phyloP scores from a whole-genome alignment of 2,888 invertebrate genomes.

The Brenthis hecate region DNA sequence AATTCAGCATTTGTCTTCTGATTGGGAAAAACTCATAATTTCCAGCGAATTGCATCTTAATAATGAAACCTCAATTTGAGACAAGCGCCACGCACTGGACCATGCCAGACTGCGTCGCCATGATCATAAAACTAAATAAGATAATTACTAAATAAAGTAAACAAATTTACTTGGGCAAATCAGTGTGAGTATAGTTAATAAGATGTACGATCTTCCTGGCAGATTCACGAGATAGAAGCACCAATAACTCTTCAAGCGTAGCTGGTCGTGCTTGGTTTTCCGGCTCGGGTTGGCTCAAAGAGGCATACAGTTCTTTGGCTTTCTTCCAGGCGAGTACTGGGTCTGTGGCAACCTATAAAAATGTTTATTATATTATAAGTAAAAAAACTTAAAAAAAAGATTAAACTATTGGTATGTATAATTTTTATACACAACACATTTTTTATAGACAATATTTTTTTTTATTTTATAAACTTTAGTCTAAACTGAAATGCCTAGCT shows the following conservation, averaged over 20 bases:
- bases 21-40: no score
- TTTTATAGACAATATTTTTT: no score
- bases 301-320: constrained; percentile 87
- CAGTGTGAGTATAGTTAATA: constrained; percentile 86
- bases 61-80: no score
- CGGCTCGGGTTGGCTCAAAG: constrained; percentile 89
- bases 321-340: constrained; percentile 89
- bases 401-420: no score
- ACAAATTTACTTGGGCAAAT: constrained; percentile 81
- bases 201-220: constrained; percentile 90
- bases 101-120: no score
- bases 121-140: no score
- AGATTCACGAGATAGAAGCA: constrained; percentile 89
- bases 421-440: no score
- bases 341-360: constrained; percentile 87
- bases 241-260: constrained; percentile 89
- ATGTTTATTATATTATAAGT: background rate
- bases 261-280: constrained; percentile 92
- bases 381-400: background rate
- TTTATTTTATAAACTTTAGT: no score
- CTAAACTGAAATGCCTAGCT: no score
- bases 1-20: no score
- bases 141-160: background rate
- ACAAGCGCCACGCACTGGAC: no score
- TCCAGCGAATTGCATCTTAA: no score